A percentile compares a stretch with the other conserved stretches of the same genome.
Evolutionary conservation across 2,888 invertebrate genomes (phyloP).

Genomic region (Craniophora ligustri): DNA sequence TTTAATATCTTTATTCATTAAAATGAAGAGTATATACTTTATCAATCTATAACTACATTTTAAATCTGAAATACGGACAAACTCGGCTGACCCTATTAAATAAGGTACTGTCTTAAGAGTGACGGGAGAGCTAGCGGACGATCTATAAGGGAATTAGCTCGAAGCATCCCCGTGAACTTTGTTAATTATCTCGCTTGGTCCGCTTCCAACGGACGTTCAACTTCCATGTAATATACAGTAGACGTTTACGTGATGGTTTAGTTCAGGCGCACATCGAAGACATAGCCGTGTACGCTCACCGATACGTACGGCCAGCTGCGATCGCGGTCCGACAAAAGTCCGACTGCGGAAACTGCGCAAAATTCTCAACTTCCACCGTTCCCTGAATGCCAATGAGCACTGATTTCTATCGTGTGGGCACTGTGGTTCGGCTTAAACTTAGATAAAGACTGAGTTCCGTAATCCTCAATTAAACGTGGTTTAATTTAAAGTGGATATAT

Average conservation of each 20-base stretch:
- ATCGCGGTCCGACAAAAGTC: slow-evolving; percentile 20
- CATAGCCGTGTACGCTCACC: not conserved
- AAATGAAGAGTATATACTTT: no score
- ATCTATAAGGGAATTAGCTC: slow-evolving; percentile 64
- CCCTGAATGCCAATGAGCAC: slow-evolving; percentile 47
- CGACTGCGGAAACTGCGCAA: slow-evolving; percentile 34
- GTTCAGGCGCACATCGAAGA: slow-evolving; percentile 31
- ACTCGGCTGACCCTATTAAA: slow-evolving; percentile 34
- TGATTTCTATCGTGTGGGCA: slow-evolving; percentile 41
- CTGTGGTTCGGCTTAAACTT: slow-evolving; percentile 35
- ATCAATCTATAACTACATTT: not conserved
- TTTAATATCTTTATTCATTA: no score
- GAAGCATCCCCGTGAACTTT: slow-evolving; percentile 64
- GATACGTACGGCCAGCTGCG: not conserved
- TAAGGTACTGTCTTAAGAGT: slow-evolving; percentile 13
- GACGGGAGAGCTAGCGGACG: slow-evolving; percentile 49
- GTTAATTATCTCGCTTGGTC: slow-evolving; percentile 70
- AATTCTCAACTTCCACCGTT: slow-evolving; percentile 34
- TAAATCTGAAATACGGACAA: slow-evolving; percentile 4
- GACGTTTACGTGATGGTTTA: slow-evolving; percentile 53
- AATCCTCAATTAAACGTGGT: slow-evolving; percentile 33
- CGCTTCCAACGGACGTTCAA: slow-evolving; percentile 51
- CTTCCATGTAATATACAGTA: slow-evolving; percentile 50
- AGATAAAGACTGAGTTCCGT: slow-evolving; percentile 26
- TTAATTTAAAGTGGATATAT: slow-evolving; percentile 23